Percentiles rank a stretch among this genome's conserved stretches.
phyloP scores from a whole-genome alignment of 1,140 invertebrate genomes.

The Dryas iulia region DNA sequence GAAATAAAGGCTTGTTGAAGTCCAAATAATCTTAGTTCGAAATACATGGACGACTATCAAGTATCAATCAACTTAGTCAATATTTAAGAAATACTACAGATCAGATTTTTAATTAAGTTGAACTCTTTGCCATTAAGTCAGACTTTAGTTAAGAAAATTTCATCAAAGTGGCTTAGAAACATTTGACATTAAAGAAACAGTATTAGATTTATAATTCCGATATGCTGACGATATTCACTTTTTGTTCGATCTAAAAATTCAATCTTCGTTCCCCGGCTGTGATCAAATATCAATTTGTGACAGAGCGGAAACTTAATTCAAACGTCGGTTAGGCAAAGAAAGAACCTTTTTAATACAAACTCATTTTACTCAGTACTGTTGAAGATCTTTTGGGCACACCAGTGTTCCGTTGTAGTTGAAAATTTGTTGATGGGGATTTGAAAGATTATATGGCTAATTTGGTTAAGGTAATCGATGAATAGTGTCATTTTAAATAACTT shows the following conservation, averaged over 20 bases:
- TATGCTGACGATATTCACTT: not conserved
- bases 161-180: not conserved
- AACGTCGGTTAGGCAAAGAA: conserved; percentile 4
- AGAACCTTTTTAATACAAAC: conserved; percentile 1
- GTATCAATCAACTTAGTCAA: no score
- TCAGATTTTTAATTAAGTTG: no score
- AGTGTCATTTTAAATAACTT: no score
- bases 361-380: not conserved
- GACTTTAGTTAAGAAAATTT: not conserved
- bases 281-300: conserved; percentile 12
- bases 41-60: no score
- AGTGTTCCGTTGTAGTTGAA: not conserved
- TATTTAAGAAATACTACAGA: no score
- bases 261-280: not conserved
- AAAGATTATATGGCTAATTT: not conserved
- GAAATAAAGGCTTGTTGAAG: no score
- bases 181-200: not conserved
- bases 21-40: no score
- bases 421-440: not conserved
- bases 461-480: not conserved
- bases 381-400: not conserved
- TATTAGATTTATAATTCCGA: not conserved
- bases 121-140: not conserved
- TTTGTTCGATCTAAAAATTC: conserved; percentile 7
- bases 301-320: conserved; percentile 8